Evolutionary conservation across 2,113 vertebrate genomes (phyloP).

Genomic region (Megalops atlanticus): DNA sequence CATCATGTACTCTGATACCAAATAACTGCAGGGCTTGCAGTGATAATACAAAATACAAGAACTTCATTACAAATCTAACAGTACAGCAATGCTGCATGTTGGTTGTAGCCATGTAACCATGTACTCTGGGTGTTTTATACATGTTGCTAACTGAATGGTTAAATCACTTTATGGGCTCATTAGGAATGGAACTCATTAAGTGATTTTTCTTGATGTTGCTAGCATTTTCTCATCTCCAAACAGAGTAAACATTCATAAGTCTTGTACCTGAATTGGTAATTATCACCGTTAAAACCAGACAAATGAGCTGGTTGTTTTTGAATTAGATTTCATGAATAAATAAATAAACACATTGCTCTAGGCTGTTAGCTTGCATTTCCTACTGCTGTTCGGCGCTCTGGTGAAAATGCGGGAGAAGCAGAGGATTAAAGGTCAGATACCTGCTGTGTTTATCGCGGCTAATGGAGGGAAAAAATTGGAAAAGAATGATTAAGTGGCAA

Average conservation of each 20-base stretch:
- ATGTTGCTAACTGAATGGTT: background rate
- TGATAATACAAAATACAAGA: background rate
- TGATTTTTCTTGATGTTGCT: too few species aligned
- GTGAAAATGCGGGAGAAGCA: background rate
- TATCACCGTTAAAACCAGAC: background rate
- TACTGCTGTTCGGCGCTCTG: background rate
- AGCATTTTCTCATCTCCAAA: background rate
- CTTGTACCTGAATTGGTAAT: background rate
- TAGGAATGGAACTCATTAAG: background rate
- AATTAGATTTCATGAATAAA: background rate
- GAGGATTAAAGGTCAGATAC: slow-evolving; percentile 7
- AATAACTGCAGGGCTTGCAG: background rate
- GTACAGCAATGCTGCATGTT: background rate
- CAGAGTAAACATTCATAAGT: background rate
- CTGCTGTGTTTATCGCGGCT: slow-evolving; percentile 22
- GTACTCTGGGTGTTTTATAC: background rate
- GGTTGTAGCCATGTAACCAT: background rate
- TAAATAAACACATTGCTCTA: background rate
- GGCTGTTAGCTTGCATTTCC: background rate
- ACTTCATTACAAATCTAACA: background rate
- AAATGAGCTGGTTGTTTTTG: background rate
- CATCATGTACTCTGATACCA: background rate
- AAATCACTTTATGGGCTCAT: background rate
- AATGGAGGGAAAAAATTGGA: background rate
- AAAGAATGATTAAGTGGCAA: background rate